phyloP scores from a whole-genome alignment of 2,113 vertebrate genomes.

The Bos javanicus region DNA sequence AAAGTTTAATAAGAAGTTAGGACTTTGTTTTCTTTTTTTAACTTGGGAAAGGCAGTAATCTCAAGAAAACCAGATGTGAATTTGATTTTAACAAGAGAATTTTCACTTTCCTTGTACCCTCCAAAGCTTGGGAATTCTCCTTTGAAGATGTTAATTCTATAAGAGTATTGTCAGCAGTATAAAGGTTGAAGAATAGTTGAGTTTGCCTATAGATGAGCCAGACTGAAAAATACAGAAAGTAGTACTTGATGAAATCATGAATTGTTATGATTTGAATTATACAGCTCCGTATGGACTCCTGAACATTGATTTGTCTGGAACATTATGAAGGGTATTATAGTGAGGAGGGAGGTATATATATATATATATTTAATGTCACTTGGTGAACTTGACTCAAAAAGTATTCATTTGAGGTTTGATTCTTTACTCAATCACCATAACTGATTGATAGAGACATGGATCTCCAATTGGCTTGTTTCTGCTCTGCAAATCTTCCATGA shows the following conservation, averaged over 20 bases:
- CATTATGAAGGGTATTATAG: not conserved
- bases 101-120: not conserved
- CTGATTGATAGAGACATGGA: not conserved
- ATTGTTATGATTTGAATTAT: not conserved
- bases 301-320: not conserved
- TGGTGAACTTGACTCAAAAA: not conserved
- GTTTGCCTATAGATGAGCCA: not conserved
- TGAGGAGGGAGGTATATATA: not conserved
- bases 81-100: slow-evolving; percentile 27
- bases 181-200: not conserved
- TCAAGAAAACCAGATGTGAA: slow-evolving; percentile 25
- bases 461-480: slow-evolving; percentile 1
- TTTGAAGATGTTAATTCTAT: not conserved
- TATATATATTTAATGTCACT: not conserved
- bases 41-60: slow-evolving; percentile 11
- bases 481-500: not conserved
- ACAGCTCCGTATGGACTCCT: not conserved
- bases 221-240: not conserved
- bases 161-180: not conserved
- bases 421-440: not conserved
- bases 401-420: not conserved
- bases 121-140: not conserved
- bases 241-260: not conserved
- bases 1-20: slow-evolving; percentile 27
- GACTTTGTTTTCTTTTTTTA: slow-evolving; percentile 10